Conservation (phyloP, 2,888 invertebrate genomes). For the Choristoneura rosaceana region DNA sequence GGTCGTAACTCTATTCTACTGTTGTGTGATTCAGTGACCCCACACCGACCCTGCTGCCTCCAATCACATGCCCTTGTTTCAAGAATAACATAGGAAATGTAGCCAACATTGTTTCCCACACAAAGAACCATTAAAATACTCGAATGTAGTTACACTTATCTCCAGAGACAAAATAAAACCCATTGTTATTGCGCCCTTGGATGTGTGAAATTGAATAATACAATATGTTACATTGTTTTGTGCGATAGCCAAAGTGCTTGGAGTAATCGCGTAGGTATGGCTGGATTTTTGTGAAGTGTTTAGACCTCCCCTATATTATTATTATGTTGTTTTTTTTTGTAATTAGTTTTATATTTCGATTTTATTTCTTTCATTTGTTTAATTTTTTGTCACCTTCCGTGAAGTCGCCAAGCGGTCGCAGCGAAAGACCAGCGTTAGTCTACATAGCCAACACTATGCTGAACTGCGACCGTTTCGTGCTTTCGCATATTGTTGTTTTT, state of each 20-base stretch:
- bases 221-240: conserved; percentile 39
- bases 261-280: conserved; percentile 1
- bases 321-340: too few relatives aligned
- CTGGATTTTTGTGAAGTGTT: neutral
- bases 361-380: too few relatives aligned
- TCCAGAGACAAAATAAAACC: conserved; percentile 39
- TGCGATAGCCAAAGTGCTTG: conserved; percentile 6
- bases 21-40: neutral
- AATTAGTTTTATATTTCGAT: too few relatives aligned
- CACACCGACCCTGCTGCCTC: neutral
- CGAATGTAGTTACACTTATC: conserved; percentile 35
- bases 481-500: too few relatives aligned
- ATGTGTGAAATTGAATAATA: conserved; percentile 39
- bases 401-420: too few relatives aligned
- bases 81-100: conserved; percentile 22
- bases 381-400: too few relatives aligned
- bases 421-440: too few relatives aligned
- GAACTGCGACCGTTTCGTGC: too few relatives aligned
- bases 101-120: conserved; percentile 34
- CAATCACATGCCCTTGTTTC: conserved; percentile 21
- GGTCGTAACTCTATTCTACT: too few relatives aligned
- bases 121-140: conserved; percentile 35
- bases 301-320: too few relatives aligned
- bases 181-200: conserved; percentile 35
- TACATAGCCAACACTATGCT: too few relatives aligned